Evolutionary conservation across 2,888 invertebrate species (phyloP).

Genomic region (Sycophila texana): DNA sequence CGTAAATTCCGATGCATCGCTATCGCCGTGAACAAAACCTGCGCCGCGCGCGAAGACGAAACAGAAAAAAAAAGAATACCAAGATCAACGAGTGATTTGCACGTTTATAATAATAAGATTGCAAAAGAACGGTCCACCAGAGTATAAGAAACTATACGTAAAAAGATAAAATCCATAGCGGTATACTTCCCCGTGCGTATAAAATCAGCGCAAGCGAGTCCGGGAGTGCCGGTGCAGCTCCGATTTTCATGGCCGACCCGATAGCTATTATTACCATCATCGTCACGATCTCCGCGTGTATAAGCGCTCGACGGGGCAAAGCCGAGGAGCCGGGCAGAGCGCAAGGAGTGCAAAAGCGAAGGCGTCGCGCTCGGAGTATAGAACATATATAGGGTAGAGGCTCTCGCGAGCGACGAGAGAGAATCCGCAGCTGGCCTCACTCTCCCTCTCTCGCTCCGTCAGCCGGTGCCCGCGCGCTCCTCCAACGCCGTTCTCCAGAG

Average conservation of each 20-base stretch:
- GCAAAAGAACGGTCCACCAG: too few relatives aligned
- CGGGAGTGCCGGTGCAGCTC: background rate
- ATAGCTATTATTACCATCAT: slow-evolving; percentile 27
- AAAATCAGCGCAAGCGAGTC: background rate
- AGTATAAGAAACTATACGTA: too few relatives aligned
- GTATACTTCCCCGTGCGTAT: too few relatives aligned
- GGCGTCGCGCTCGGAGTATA: background rate
- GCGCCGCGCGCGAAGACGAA: too few relatives aligned
- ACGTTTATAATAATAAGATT: background rate
- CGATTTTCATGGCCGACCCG: slow-evolving; percentile 27
- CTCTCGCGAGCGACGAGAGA: background rate
- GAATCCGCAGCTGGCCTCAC: slow-evolving; percentile 21
- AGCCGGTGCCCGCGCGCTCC: background rate
- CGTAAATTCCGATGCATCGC: too few relatives aligned
- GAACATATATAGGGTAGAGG: too few relatives aligned
- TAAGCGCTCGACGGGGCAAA: background rate
- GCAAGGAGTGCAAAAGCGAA: background rate
- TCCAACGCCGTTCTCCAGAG: too few relatives aligned
- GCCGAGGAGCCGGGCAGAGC: background rate
- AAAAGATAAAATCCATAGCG: too few relatives aligned
- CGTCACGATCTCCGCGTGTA: background rate
- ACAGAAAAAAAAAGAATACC: background rate
- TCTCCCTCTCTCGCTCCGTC: background rate
- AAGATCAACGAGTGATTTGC: background rate
- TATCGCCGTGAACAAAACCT: too few relatives aligned